Evolutionary conservation across 2,113 vertebrate species (phyloP), one percentile per base, ranked within the genome.

Genomic region (Cyprinus carpio): DNA sequence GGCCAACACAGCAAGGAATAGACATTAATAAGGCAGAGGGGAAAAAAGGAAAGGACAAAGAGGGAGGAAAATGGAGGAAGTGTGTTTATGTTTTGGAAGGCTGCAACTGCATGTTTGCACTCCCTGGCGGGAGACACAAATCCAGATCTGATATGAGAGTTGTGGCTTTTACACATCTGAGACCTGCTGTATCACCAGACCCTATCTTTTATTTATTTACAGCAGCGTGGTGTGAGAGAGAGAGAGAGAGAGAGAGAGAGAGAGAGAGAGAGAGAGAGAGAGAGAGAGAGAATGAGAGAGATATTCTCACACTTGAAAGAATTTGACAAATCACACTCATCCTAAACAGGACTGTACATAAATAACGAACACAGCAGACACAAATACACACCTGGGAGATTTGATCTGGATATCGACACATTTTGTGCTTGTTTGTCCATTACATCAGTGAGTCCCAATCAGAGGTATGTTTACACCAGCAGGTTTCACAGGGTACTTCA

Each of bases 131-230:
- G 95, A 95, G 95, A 95, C 94, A 95, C 94, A 95, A 95, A 95
- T 95, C 95, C 94, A 95, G 95, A 96, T 95, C 94, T 95, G 95
- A 95, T 95, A 95, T 95, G 95, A 93, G 89, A 95, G 93, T 93
- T 93, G 94, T 93, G 95, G 93, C 94, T 94, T 91, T 95, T 94
- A 96, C 95, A 95, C 92, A 93, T 95, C 92, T 90, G 92, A 93
- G 96, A 95, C 95, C 94, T 92, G 93, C 93, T 92, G 93, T 93
- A 93, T 93, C 91, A 91, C 92, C 91, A 93, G n/a, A 54, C 94
- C 92, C 91, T 95, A 96, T 95, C 94, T 95, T 96, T 96, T 95
- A 95, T 95, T 96, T 96, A 96, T 96, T 94, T 95, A 94, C 93
- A 93, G 91, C 92, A 94, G 93, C 92, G 93, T 91, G 93, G 94